Evolutionary conservation across 2,113 vertebrate genomes (phyloP), one percentile per base, ranked within the genome.

Genomic region (Pimephales promelas): DNA sequence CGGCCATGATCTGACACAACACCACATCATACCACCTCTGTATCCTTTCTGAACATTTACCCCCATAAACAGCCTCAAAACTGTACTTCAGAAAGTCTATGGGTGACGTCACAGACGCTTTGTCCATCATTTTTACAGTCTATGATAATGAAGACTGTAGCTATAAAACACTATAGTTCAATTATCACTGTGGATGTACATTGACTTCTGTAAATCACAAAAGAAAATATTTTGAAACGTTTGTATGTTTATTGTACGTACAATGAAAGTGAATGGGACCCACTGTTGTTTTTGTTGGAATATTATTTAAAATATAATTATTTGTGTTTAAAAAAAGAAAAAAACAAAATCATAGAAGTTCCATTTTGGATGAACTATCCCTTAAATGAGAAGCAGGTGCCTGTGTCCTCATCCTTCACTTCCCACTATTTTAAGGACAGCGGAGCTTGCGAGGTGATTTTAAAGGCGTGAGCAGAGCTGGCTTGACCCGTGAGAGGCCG

Each of bases 381-480:
- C 64, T 68, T 68, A 22, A 20, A 68, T 22, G 31, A 68, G 34
- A 40, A 70, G 34, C 40, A 40, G 66, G 66, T 40, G 34, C 20
- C 20, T 11, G 10, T 40, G 34, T 40, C 66, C 10, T 34, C 82
- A 71, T 80, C 40, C 3, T 45, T 71, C 24, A 62, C 61, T 40
- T 31, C 77, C 24, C 62, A 88, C 89, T 88, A 86, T 89, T 89
- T 87, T 90, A 89, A 89, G 84, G 82, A 82, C 86, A 89, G 88
- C 64, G 86, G 86, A 91, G 88, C 81, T 20, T 71, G 14, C 74
- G 71, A 87, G 85, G 87, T 85, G 90, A 92, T 90, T 90, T 88
- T 90, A 88, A 90, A 89, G 89, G 89, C 89, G 88, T 88, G 88
- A 86, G 85, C 66, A 77, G 90, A 83, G 24, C 89, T 89, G 77